Conservation (phyloP, 2,888 invertebrate species). For the Creontiades dilutus region DNA sequence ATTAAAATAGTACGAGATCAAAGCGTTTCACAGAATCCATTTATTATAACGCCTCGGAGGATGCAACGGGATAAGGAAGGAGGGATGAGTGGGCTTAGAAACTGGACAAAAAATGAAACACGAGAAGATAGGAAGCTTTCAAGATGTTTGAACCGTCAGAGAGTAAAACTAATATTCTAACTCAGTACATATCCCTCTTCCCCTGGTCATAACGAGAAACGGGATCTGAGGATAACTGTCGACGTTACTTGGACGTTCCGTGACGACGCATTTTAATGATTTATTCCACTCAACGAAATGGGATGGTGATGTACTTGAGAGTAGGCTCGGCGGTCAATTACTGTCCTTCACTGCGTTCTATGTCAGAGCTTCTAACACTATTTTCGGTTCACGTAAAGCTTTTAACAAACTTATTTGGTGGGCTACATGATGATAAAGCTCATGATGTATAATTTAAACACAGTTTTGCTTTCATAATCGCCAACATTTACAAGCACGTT, state of each 20-base stretch:
- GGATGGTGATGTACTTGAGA: slow-evolving; percentile 31
- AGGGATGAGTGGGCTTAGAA: slow-evolving; percentile 46
- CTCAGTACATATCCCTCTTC: slow-evolving; percentile 3
- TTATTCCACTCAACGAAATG: slow-evolving; percentile 34
- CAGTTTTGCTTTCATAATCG: no score
- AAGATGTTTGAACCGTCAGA: slow-evolving; percentile 48
- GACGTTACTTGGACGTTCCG: slow-evolving; percentile 10
- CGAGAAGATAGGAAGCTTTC: slow-evolving; percentile 54
- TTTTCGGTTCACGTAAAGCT: no score
- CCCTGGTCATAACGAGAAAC: slow-evolving; percentile 57
- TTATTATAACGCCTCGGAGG: slow-evolving; percentile 51
- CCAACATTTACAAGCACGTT: no score
- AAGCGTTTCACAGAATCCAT: slow-evolving; percentile 41
- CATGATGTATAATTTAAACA: no score
- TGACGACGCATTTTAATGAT: slow-evolving; percentile 55
- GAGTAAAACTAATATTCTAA: slow-evolving; percentile 60
- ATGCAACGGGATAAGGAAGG: slow-evolving; percentile 18
- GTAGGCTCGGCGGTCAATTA: no score
- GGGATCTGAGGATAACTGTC: slow-evolving; percentile 60
- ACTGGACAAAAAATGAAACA: slow-evolving; percentile 41
- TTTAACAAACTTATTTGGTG: no score
- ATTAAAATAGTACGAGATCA: slow-evolving; percentile 55
- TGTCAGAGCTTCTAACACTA: no score
- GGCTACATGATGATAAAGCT: no score
- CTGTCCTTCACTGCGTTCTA: no score